Base-by-base conservation (phyloP, 2,888 invertebrate genomes). In the Lithophane socia region DNA sequence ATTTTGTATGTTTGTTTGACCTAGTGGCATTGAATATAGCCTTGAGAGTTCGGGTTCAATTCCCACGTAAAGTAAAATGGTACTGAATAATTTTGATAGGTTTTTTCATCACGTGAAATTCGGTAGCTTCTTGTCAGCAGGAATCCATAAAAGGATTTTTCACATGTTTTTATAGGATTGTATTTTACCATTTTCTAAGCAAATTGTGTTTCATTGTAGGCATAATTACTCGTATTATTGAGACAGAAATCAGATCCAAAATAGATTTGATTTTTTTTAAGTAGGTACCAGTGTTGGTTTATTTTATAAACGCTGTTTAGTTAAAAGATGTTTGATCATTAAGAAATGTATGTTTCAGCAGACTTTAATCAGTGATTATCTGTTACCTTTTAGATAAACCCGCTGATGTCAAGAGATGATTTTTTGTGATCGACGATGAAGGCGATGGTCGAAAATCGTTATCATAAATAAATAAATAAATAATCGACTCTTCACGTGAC, bases 1-100 rank as follows among this genome's bases (percentile, higher is more conserved):
- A 63, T 9, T 29, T 65, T 3, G 5, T 42, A 21, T 78, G 37
- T 83, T 66, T 83, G 61, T 61, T 78, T 79, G 79, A 83, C 79
- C 79, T 66, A 83, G 54, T 78, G 37, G 42, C 54, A 60, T 42
- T 47, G 58, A 66, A 5, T 0, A 24, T 0, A 42, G 54, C 83
- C 61, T 83, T 66, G 66, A 29, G 29, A 54, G 16, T 65, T 66
- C 7, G 47, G 56, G 79, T 83, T 83, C 83, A 49, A 61, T 66
- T 66, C 60, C 58, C 58, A 65, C 9, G 58, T n/a, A 24, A 2
- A 37, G 10, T 1, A 60, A 54, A 37, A 52, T 52, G 18, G 49
- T 18, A 52, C 18, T 52, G 52, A 52, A 52, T 52, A 18, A 18
- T 16, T 16, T n/a, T 47, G 9, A 49, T 29, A 24, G 12, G 3